Base-by-base conservation (phyloP, 1,140 invertebrate genomes). In the Hydropsyche tenuis region DNA sequence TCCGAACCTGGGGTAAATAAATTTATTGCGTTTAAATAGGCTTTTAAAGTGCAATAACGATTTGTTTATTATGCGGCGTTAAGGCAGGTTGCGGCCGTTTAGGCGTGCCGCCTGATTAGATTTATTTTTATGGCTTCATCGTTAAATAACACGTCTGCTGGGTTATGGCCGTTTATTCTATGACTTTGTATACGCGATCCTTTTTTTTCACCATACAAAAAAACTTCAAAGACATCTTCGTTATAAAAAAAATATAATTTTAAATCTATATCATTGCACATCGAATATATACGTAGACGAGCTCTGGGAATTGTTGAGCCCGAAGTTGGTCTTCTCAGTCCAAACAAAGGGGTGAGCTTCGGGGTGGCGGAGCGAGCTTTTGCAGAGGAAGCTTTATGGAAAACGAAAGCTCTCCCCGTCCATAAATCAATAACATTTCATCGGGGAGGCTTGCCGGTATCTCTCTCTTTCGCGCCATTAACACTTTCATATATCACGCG, bases 31-130 rank as follows among this genome's bases (percentile, higher is more conserved):
- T 85, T 85, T 84, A 84, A 85, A 85, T 84, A 80, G 82, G 80
- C 83, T 81, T 82, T 85, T 85, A 85, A 85, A 85, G 84, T 76
- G 83, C 84, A 84, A 85, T 85, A 85, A 85, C 82, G 81, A 85
- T 85, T 84, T 85, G 83, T 85, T 84, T 84, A 84, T 72, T 69
- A 71, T 70, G 73, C 48, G 56, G 68, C 37, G 75, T 51, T 37
- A 56, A 60, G 45, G 60, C 43, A 60, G 71, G 74, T 73, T 75
- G 72, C 16, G 70, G 63, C 23, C 56, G 45, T 43, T 63, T 68
- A 27, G 46, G 70, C 66, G 46, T 72, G 64, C 75, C 75, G 70
- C 70, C 23, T 73, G 65, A 76, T 76, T 76, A 73, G 56, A 66
- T 76, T 76, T 73, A 72, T 74, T 73, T 73, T 77, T 77, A 77